These are phyloP conservation scores for Styela plicata DNA, from an alignment of 23 tunicate genomes.

Conservation along the genomic window DNA sequence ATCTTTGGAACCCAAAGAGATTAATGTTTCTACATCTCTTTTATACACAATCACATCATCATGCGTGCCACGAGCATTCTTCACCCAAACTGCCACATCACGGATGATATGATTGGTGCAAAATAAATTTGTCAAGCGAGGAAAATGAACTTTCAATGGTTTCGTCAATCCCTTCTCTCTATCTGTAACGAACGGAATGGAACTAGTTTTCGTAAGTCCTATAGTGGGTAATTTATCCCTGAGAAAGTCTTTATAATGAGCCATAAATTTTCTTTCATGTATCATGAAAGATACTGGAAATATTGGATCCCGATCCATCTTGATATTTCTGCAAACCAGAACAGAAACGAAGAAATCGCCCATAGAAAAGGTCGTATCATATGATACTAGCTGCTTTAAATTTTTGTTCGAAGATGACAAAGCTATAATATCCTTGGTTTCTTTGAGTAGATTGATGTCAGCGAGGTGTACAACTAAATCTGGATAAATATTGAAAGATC, in stretches of 20 bases:
- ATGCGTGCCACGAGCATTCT: constrained; percentile 6
- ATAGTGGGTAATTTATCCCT: constrained; percentile 25
- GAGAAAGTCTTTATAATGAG: neutral
- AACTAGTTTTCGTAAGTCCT: constrained; percentile 12
- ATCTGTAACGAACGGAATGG: neutral
- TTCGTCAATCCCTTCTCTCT: constrained; percentile 22
- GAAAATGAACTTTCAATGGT: constrained; percentile 10
- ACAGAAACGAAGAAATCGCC: neutral
- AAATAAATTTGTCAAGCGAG: neutral
- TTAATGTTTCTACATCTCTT: neutral
- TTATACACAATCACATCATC: neutral
- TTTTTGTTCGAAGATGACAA: neutral
- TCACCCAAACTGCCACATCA: neutral
- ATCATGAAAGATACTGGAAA: neutral
- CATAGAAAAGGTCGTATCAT: neutral
- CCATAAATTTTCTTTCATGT: neutral
- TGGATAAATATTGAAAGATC: neutral
- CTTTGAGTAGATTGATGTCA: no score
- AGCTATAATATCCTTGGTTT: neutral
- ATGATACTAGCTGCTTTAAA: neutral
- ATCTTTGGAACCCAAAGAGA: neutral
- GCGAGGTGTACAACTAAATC: neutral
- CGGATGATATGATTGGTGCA: neutral
- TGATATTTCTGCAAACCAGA: neutral
- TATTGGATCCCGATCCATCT: neutral